These are phyloP conservation scores for Desmodus rotundus DNA, from an alignment of 2,113 vertebrate species.

Conservation along the genomic window DNA sequence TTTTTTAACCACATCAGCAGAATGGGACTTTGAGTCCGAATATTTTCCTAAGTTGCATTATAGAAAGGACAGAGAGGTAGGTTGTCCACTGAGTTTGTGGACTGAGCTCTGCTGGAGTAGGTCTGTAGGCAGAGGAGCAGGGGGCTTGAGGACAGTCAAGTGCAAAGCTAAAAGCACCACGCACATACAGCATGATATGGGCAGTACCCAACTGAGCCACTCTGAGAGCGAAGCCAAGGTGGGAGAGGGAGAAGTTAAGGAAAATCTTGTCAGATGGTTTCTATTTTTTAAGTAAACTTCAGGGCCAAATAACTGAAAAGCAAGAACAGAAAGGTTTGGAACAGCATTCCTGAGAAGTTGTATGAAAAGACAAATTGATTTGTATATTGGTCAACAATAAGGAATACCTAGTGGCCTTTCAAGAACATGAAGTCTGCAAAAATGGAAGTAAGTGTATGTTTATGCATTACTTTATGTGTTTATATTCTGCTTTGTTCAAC, in stretches of 20 bases:
- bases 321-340: background rate
- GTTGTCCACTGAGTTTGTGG: background rate
- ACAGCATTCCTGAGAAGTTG: background rate
- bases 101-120: background rate
- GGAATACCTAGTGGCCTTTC: background rate
- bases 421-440: background rate
- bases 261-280: background rate
- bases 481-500: background rate
- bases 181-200: fast-evolving
- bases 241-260: background rate
- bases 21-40: background rate
- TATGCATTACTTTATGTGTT: background rate
- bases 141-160: fast-evolving
- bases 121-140: background rate
- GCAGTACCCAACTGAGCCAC: background rate
- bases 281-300: background rate
- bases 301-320: background rate
- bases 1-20: background rate
- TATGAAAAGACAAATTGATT: background rate
- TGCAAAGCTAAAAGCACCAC: background rate
- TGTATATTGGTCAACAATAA: background rate
- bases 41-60: background rate
- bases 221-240: background rate
- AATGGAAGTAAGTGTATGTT: background rate
- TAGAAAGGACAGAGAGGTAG: background rate